Base-by-base conservation (phyloP, 2,888 invertebrate genomes). In the Athripsodes cinereus region DNA sequence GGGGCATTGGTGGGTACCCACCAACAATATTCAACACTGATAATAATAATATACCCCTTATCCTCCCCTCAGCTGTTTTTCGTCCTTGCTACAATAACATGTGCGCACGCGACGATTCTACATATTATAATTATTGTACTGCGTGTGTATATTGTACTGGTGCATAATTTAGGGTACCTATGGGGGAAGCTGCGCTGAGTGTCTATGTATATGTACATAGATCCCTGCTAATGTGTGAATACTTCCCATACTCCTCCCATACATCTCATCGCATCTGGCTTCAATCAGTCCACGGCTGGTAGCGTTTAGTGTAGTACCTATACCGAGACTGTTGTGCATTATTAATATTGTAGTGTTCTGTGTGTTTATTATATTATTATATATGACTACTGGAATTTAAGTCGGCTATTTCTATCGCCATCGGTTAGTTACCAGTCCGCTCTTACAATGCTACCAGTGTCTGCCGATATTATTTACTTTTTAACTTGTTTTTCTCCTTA, bases 341-440 rank as follows among this genome's bases (percentile, higher is more conserved):
- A 48, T 16, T 52, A 54, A 48, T 11, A 26, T 40, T 40, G 13
- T 13, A 8, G 3, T 40, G 40, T 31, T 6, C 8, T 8, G 31
- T 31, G 31, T 31, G 8, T 31, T 11, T 31, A 8, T 6, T 31
- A 8, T 11, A 31, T 6, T 31, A 11, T 31, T 11, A 11, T 11
- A 31, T 31, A 31, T 11, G 6, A 8, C n/a, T n/a, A 34, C 60
- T 58, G 60, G 57, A 60, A 55, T 26, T 40, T 21, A 50, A 16
- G 20, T 40, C 54, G 18, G 52, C 58, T 60, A 58, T 60, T 58
- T 60, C 53, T 16, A 57, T 54, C 59, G 48, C 51, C 57, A n/a
- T 20, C 55, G 35, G 52, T 16, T 46, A 21, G 48, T 58, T 40
- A n/a, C 48, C 31, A 22, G 52, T 46, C 22, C 49, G 22, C 22